Conservation (phyloP, 2,888 invertebrate genomes). For the Calliphora vomitoria region DNA sequence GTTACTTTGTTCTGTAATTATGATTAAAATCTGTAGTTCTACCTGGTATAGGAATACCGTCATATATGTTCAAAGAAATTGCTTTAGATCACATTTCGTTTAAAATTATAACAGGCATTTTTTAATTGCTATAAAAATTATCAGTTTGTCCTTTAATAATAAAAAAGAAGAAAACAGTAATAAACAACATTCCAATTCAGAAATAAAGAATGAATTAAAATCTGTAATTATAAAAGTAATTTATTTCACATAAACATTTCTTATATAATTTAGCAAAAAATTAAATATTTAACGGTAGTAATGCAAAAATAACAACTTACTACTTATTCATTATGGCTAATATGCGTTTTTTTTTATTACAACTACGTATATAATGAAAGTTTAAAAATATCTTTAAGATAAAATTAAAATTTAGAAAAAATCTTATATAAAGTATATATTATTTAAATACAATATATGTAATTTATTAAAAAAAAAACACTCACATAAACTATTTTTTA, state of each 20-base stretch:
- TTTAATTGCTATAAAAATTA: too few relatives aligned
- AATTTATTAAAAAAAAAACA: conserved; percentile 28
- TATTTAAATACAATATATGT: conserved; percentile 3
- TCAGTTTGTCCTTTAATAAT: too few relatives aligned
- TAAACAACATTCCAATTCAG: conserved; percentile 55
- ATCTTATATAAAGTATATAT: conserved; percentile 3
- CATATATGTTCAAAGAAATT: too few relatives aligned
- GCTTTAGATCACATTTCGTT: too few relatives aligned
- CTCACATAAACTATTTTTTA: conserved; percentile 12
- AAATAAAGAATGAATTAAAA: conserved; percentile 17
- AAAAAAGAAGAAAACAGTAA: too few relatives aligned
- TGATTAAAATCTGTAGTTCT: too few relatives aligned
- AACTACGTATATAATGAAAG: background rate
- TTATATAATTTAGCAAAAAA: conserved; percentile 1
- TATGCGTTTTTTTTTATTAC: conserved; percentile 13
- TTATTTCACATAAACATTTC: background rate
- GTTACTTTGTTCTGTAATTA: too few relatives aligned
- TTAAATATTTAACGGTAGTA: background rate
- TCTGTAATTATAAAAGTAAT: conserved; percentile 9
- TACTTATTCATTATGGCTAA: background rate
- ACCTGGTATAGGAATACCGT: too few relatives aligned
- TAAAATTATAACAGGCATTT: too few relatives aligned
- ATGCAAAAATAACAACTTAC: background rate
- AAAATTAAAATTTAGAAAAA: conserved; percentile 8
- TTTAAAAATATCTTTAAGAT: conserved; percentile 17